Base-by-base conservation (phyloP, 2,888 invertebrate species). In the Sceliomorpha sp. region DNA sequence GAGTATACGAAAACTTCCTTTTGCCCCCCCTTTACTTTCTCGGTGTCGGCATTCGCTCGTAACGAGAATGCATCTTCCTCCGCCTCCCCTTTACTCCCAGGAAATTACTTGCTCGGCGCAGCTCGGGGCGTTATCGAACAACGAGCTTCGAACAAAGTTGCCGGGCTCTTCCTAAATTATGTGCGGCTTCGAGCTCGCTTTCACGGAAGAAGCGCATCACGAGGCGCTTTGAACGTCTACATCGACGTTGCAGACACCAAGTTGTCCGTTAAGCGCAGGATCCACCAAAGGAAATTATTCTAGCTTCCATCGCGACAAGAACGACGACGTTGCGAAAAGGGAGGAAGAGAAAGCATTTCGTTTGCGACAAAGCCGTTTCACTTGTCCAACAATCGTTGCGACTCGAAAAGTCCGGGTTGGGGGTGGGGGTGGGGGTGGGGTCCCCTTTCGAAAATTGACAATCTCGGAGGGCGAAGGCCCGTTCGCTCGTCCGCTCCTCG, bases 41-140 rank as follows among this genome's bases (percentile, higher is more conserved):
- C 56, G 64, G 47, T 64, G 64, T 64, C 60, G 69, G 64, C 66
- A 66, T 69, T 55, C 60, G 58, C 64, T 66, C 53, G 66, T 66
- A 69, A 69, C 66, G 64, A 63, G 69, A 72, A 66, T 62, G 63
- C 66, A 67, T 72, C 69, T 72, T 70, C 66, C 62, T 51, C 44
- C 53, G 42, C 56, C 58, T 17, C 63, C 70, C 60, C 48, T 17
- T 44, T 67, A 48, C 70, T 73, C 72, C 70, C 69, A 70, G 72
- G 74, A 74, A 74, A 76, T 76, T 74, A 74, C 75, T 71, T 69
- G 70, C 72, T 72, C 55, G 58, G 56, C 58, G 69, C 70, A 71
- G 74, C 73, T 73, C 73, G 67, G 74, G 71, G 76, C 73, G 72
- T 74, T 78, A 76, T 78, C 73, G 76, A 76, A 76, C 75, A 73